Percentiles rank a stretch among this genome's conserved stretches.
phyloP scores from a whole-genome alignment of 2,888 invertebrate genomes.

The Ommatoiulus sabulosus region DNA sequence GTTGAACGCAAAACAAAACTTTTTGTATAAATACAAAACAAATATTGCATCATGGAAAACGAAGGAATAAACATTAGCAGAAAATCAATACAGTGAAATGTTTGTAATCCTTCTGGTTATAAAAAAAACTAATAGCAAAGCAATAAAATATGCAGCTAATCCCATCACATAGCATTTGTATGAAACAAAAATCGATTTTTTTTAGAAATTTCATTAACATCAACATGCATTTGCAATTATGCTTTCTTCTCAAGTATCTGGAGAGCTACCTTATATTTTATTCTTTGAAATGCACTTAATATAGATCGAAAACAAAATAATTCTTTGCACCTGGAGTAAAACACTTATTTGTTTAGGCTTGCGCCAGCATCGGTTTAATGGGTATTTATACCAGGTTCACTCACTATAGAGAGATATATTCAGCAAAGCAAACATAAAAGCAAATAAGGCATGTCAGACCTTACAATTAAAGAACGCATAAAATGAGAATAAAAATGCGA shows the following conservation, averaged over 20 bases:
- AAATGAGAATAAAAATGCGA: slow-evolving; percentile 10
- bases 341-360: not conserved
- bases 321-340: not conserved
- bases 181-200: not conserved
- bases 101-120: not conserved
- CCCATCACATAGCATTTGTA: not conserved
- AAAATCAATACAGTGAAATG: not conserved
- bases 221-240: slow-evolving; percentile 45
- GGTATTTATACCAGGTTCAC: slow-evolving; percentile 2
- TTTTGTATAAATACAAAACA: too few relatives aligned
- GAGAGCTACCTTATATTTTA: not conserved
- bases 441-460: slow-evolving; percentile 19
- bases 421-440: slow-evolving; percentile 45
- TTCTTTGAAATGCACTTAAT: slow-evolving; percentile 9
- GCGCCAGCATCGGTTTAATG: not conserved
- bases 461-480: not conserved
- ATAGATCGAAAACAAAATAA: not conserved
- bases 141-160: not conserved
- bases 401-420: not conserved
- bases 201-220: not conserved
- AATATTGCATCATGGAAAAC: not conserved
- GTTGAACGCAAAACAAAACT: too few relatives aligned
- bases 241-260: slow-evolving; percentile 11
- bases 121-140: not conserved
- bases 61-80: not conserved